Evolutionary conservation across 2,888 invertebrate genomes (phyloP), one percentile per base, ranked within the genome.

Genomic region (Caenorhabditis wallacei): DNA sequence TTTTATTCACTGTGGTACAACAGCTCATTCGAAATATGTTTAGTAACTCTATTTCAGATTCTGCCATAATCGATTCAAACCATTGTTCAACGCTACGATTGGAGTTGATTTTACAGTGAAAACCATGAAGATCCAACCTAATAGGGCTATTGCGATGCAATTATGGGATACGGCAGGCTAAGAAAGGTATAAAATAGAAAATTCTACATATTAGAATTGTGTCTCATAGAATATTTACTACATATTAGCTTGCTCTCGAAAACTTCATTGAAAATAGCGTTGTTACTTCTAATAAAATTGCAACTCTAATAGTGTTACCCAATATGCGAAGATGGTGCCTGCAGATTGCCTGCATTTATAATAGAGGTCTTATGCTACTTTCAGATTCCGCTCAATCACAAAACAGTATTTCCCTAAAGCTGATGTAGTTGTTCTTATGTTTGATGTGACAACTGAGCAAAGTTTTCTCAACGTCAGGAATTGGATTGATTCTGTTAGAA

Each of bases 381-480:
- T 13, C 89, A 93, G 94, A 87, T 94, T 93, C 87, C 92, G 94
- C 24, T 93, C 93, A 63, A 93, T 94, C 61, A 94, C 94, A 0
- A 93, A 93, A 85, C 94, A 94, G 88, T 94, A 94, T 89, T 94
- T 93, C 91, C 92, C 94, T 2, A 94, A 94, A 88, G 94, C 94
- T 2, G 94, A 94, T 87, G 94, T 94, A 3, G 94, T 94, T 26
- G 90, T 93, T 24, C 89, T 94, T 51, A 93, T 94, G 92, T 94
- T 94, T 89, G 94, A 94, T 87, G 93, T 94, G 22, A 94, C 94
- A 0, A 93, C 93, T 3, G 94, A 94, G 80, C 89, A 92, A 30
- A 93, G 94, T 0, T 94, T 93, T 85, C 91, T 92, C 35, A 93
- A 93, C 88, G 92, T 94, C 16, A 89, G 88, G 37, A 88, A 88